Base-by-base conservation (phyloP, 2,113 vertebrate species). In the Psilopogon haemacephalus region DNA sequence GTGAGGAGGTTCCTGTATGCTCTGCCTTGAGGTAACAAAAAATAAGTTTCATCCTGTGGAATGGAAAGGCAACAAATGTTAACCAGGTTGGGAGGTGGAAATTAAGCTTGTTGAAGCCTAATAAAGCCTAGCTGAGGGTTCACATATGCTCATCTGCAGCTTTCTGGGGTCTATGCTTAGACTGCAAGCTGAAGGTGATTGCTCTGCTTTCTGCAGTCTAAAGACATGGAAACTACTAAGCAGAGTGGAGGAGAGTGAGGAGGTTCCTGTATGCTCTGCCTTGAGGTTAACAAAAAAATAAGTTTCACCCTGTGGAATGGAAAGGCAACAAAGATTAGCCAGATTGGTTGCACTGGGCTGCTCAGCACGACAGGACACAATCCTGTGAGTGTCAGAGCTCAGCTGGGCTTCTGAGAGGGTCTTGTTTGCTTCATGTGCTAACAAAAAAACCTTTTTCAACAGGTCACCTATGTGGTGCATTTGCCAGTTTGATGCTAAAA, bases 371-470 rank as follows among this genome's bases (percentile, higher is more conserved):
- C 11, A 7, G 28, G 38, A 15, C 19, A 38, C 0, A 2, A 11
- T 27, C 19, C 44, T 1, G 0, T 5, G 2, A 14, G 2, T 6
- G 19, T 52, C 17, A 27, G 44, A 77, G 9, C 24, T 68, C 71
- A 15, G 37, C 17, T 44, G 48, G 33, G 13, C 59, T 75, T 71
- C 46, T 63, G 37, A 4, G 37, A 38, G 14, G 6, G 40, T 60
- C 28, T 60, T 18, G 24, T 55, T 42, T 86, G 58, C n/a, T 52
- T 64, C 18, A 3, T 15, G 18, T 19, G 48, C 67, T 40, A 26
- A 37, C n/a, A 44, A 44, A 62, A 75, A 32, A 5, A 44, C 20
- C 33, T 6, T 80, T 88, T 63, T 28, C 33, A 30, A 26, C 38
- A 46, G 46, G 37, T 32, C 18, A 3, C 12, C 33, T 33, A 15